phyloP scores from a whole-genome alignment of 2,113 vertebrate genomes.

The Orthochromis malagaraziensis region DNA sequence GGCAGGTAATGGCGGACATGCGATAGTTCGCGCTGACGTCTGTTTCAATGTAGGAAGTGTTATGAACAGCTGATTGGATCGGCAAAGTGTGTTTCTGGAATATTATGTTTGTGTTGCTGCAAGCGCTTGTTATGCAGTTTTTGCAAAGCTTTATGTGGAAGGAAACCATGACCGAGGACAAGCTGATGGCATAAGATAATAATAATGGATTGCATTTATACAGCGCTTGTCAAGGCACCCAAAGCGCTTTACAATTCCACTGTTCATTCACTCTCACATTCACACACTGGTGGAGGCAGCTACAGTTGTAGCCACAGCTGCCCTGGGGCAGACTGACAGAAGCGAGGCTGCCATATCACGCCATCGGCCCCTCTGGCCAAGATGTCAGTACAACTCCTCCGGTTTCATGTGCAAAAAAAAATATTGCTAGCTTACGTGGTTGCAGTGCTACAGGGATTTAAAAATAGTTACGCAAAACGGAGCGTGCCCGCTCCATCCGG shows the following conservation, averaged over 20 bases:
- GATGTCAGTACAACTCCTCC: background rate
- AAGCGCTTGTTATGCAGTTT: accelerated
- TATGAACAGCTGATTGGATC: accelerated
- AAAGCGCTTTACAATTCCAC: too few species aligned
- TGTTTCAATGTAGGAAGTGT: accelerated
- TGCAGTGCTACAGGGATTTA: accelerated
- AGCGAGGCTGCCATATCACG: too few species aligned
- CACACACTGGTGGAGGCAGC: too few species aligned
- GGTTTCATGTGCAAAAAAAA: accelerated
- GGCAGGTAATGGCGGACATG: accelerated
- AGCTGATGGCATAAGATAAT: background rate
- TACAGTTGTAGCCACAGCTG: too few species aligned
- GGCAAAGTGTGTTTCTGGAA: accelerated
- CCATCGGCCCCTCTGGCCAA: too few species aligned
- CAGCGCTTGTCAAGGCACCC: too few species aligned
- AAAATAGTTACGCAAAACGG: background rate
- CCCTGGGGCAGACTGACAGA: too few species aligned
- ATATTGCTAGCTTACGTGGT: accelerated
- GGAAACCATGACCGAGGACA: background rate
- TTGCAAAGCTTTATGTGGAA: background rate
- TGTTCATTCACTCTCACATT: too few species aligned
- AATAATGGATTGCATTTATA: too few species aligned
- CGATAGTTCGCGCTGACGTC: accelerated
- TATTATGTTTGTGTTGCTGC: background rate
- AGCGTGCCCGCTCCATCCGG: accelerated